Evolutionary conservation across 2,888 invertebrate species (phyloP).

Genomic region (Acronicta psi): DNA sequence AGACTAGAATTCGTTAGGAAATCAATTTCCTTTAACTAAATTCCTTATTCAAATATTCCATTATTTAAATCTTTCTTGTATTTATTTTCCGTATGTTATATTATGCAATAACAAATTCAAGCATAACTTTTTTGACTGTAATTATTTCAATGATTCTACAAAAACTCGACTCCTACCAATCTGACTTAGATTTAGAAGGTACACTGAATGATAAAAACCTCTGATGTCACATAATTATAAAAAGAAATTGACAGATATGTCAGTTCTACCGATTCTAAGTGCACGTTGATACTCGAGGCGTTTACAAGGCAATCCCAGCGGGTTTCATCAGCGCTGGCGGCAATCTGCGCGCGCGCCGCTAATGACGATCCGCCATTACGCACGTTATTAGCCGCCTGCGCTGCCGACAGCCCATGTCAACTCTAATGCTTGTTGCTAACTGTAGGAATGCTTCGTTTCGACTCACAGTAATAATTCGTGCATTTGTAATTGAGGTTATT

Average conservation of each 20-base stretch:
- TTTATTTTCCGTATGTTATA: background rate
- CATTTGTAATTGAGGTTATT: constrained; percentile 39
- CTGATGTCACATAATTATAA: no score
- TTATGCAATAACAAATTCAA: no score
- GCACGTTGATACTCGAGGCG: constrained; percentile 66
- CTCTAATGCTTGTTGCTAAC: constrained; percentile 58
- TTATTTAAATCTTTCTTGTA: background rate
- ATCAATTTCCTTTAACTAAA: background rate
- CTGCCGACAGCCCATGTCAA: constrained; percentile 66
- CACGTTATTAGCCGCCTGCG: constrained; percentile 75
- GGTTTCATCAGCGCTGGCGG: constrained; percentile 80
- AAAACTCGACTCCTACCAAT: background rate
- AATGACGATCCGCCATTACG: constrained; percentile 80
- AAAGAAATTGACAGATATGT: constrained; percentile 16
- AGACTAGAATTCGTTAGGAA: background rate
- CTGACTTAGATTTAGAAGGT: background rate
- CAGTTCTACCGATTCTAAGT: constrained; percentile 64
- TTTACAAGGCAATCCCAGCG: constrained; percentile 85
- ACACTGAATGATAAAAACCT: background rate
- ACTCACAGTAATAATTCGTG: constrained; percentile 23
- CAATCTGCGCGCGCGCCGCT: constrained; percentile 82
- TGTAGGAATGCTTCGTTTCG: constrained; percentile 40
- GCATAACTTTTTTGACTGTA: background rate
- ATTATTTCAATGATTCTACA: background rate
- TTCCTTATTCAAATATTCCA: background rate